Percentiles rank a stretch among this genome's conserved stretches.
Evolutionary conservation across 2,888 invertebrate genomes (phyloP).

Genomic region (Athalia rosae): DNA sequence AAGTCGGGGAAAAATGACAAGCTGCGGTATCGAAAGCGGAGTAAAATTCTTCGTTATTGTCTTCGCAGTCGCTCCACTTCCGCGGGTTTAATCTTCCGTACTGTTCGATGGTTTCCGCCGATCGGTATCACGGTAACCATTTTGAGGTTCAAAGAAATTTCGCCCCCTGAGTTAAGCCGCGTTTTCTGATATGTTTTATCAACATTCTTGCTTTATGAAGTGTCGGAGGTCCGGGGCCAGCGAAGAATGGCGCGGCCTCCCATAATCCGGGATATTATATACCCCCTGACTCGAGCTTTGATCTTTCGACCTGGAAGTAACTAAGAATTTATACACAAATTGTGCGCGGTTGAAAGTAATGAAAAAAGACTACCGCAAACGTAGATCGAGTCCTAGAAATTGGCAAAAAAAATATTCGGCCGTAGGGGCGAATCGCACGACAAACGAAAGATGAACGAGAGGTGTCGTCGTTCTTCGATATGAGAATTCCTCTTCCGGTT

Average conservation of each 20-base stretch:
- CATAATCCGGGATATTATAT: not conserved
- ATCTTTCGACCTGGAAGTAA: slow-evolving; percentile 28
- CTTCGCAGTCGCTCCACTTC: no score
- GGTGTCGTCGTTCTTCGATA: no score
- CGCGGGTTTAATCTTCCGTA: not conserved
- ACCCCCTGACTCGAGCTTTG: slow-evolving; percentile 3
- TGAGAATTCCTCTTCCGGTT: no score
- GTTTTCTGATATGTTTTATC: slow-evolving; percentile 1
- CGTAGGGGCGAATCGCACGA: no score
- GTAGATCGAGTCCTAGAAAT: not conserved
- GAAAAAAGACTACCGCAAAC: not conserved
- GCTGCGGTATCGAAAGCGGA: no score
- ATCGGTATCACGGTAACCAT: not conserved
- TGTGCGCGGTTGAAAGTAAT: not conserved
- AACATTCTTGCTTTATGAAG: slow-evolving; percentile 40
- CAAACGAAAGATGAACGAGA: no score
- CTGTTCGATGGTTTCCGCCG: not conserved
- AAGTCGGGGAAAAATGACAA: no score
- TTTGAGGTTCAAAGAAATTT: not conserved
- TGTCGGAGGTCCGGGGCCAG: slow-evolving; percentile 10
- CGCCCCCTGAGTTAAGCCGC: not conserved
- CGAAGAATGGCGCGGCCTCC: not conserved
- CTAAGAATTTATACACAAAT: not conserved
- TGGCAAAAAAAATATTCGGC: not conserved
- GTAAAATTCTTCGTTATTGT: not conserved